Percentiles rank a stretch among this genome's conserved stretches.
These are phyloP conservation scores for Camponotus floridanus DNA, from an alignment of 1,140 invertebrate genomes.

Conservation along the genomic window DNA sequence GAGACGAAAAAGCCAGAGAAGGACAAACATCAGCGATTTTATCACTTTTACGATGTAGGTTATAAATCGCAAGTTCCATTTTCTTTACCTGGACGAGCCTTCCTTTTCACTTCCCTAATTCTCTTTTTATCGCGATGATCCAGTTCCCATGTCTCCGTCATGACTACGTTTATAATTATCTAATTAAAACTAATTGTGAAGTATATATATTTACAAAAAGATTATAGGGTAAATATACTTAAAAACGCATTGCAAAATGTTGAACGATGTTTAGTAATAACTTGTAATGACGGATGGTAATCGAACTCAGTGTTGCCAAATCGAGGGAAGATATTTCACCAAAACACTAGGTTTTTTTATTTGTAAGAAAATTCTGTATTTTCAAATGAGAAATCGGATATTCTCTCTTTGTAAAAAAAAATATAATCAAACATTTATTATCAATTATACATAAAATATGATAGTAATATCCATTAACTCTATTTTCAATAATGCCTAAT, in stretches of 20 bases:
- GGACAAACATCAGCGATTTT: not conserved
- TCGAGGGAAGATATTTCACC: not conserved
- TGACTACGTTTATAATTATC: conserved; percentile 68
- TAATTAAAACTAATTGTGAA: conserved; percentile 49
- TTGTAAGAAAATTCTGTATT: not conserved
- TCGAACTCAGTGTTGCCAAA: not conserved
- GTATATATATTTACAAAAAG: conserved; percentile 70
- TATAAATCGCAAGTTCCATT: conserved; percentile 68
- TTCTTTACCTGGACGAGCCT: conserved; percentile 93
- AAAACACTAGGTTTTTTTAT: not conserved
- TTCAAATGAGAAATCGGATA: too few relatives aligned
- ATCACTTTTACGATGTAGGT: conserved; percentile 71
- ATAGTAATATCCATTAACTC: too few relatives aligned
- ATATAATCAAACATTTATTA: too few relatives aligned
- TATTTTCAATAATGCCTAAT: too few relatives aligned
- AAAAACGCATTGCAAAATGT: conserved; percentile 29
- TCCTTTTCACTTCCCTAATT: conserved; percentile 94
- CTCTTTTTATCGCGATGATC: conserved; percentile 93
- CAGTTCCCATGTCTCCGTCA: conserved; percentile 85
- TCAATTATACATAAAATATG: too few relatives aligned
- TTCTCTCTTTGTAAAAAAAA: too few relatives aligned
- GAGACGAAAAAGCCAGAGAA: not conserved
- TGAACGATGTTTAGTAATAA: conserved; percentile 12
- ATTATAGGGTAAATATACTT: conserved; percentile 27
- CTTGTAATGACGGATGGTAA: not conserved